Conservation (phyloP, 2,888 invertebrate genomes). For the Andrena trimmerana region DNA sequence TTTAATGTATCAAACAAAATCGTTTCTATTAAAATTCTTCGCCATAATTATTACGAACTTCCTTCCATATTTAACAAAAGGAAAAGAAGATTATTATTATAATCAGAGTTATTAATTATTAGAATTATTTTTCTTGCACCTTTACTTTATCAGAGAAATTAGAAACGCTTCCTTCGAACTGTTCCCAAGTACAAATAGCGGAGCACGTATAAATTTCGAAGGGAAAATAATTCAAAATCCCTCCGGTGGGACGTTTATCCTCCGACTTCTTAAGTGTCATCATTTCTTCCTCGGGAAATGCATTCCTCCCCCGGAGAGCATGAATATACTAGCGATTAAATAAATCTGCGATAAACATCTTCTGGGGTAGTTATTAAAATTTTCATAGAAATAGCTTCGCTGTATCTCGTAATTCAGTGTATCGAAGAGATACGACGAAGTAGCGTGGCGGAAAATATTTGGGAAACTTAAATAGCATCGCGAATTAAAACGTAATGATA, state of each 20-base stretch:
- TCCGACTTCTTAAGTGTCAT: constrained; percentile 27
- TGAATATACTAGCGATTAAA: constrained; percentile 28
- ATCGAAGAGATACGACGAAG: not conserved
- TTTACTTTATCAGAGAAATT: not conserved
- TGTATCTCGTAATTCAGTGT: constrained; percentile 1
- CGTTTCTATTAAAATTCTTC: too few relatives aligned
- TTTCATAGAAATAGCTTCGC: constrained; percentile 34
- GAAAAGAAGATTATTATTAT: not conserved
- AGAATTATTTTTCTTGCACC: not conserved
- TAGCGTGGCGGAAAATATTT: not conserved
- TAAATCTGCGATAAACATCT: constrained; percentile 39
- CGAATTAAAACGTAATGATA: not conserved
- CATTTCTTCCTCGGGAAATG: constrained; percentile 20
- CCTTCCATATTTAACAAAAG: not conserved
- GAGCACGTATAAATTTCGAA: constrained; percentile 6
- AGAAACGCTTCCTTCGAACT: not conserved
- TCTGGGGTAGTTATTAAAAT: constrained; percentile 23
- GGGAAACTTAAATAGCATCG: not conserved
- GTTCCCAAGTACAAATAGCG: not conserved
- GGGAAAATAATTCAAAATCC: constrained; percentile 37
- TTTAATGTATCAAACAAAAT: too few relatives aligned
- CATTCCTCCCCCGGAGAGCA: constrained; percentile 6
- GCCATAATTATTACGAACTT: not conserved
- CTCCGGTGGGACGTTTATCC: constrained; percentile 6
- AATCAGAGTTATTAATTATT: too few relatives aligned